Percentiles rank a stretch among this genome's conserved stretches.
These are phyloP conservation scores for Lottia gigantea DNA, from an alignment of 2,888 invertebrate species.

Conservation along the genomic window DNA sequence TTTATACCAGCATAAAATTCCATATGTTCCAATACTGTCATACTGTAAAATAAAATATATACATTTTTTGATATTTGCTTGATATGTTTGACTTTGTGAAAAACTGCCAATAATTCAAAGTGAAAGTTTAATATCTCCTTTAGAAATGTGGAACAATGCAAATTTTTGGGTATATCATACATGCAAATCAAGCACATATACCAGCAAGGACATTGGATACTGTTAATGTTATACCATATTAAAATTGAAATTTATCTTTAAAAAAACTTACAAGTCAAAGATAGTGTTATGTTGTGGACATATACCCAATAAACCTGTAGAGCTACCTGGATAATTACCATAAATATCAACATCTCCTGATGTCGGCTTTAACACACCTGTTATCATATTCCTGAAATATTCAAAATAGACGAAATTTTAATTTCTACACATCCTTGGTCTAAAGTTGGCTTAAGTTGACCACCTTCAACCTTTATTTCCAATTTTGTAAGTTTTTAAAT, in stretches of 20 bases:
- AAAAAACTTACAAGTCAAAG: constrained; percentile 65
- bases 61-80: neutral
- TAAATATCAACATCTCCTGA: constrained; percentile 48
- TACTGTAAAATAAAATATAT: constrained; percentile 42
- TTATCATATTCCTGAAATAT: constrained; percentile 59
- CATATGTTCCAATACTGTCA: constrained; percentile 69
- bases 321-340: constrained; percentile 32
- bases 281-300: constrained; percentile 69
- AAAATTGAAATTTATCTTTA: neutral
- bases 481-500: too few relatives aligned
- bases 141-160: neutral
- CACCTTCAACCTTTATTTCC: too few relatives aligned
- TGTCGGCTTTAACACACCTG: constrained; percentile 56
- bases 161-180: neutral
- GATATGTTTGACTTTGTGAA: neutral
- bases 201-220: neutral
- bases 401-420: constrained; percentile 7
- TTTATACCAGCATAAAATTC: constrained; percentile 67
- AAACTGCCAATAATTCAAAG: neutral
- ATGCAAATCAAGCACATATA: neutral
- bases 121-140: neutral
- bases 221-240: neutral
- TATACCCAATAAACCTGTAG: constrained; percentile 58
- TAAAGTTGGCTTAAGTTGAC: too few relatives aligned
- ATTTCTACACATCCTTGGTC: too few relatives aligned